Conservation (phyloP, 2,888 invertebrate species). For the Meteorus cinctellus region DNA sequence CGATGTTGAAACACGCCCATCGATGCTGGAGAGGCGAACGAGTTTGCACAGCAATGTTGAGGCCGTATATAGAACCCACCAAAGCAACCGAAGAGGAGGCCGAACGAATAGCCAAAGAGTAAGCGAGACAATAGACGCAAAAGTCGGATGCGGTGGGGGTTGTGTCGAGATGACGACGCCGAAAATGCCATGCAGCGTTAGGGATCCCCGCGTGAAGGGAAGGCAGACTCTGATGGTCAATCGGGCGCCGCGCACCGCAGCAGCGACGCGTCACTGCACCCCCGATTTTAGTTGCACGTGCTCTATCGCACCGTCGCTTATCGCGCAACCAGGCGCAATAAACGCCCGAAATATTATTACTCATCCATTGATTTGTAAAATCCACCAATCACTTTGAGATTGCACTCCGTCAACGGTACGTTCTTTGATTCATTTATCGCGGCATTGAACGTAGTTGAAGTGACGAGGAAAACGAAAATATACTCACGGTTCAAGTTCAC, state of each 20-base stretch:
- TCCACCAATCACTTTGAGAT: slow-evolving; percentile 20
- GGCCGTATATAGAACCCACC: slow-evolving; percentile 8
- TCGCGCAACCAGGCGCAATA: slow-evolving; percentile 55
- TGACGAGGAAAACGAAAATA: background rate
- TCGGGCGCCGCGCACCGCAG: slow-evolving; percentile 72
- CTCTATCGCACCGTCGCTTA: slow-evolving; percentile 62
- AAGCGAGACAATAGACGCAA: slow-evolving; percentile 34
- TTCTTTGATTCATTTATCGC: slow-evolving; percentile 23
- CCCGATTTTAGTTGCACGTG: slow-evolving; percentile 68
- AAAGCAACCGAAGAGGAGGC: slow-evolving; percentile 6
- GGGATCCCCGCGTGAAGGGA: slow-evolving; percentile 61
- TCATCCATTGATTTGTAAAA: slow-evolving; percentile 24
- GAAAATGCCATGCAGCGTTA: slow-evolving; percentile 47
- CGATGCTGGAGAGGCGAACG: slow-evolving; percentile 16
- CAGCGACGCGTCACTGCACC: slow-evolving; percentile 72
- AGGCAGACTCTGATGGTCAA: slow-evolving; percentile 72
- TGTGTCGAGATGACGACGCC: slow-evolving; percentile 48
- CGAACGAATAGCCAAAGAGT: slow-evolving; percentile 37
- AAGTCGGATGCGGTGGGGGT: slow-evolving; percentile 47
- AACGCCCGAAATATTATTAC: slow-evolving; percentile 43
- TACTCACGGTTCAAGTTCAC: background rate
- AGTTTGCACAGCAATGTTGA: slow-evolving; percentile 7
- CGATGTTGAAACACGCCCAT: slow-evolving; percentile 35
- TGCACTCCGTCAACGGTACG: slow-evolving; percentile 19
- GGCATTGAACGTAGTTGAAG: slow-evolving; percentile 1